phyloP scores from a whole-genome alignment of 2,113 vertebrate genomes.

The Prietella phreatophila region DNA sequence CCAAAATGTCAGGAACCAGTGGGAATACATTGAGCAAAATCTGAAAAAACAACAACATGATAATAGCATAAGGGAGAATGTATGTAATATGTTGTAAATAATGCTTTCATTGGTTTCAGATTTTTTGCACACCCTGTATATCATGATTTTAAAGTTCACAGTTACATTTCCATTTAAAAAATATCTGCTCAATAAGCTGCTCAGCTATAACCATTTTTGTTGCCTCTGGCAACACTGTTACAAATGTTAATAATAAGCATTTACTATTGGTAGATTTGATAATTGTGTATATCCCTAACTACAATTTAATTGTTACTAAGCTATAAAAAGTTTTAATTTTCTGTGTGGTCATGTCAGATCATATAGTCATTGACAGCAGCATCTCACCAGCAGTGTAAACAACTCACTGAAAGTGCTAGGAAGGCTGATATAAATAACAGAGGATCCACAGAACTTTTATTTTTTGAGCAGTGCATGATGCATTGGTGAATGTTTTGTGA shows the following conservation, averaged over 20 bases:
- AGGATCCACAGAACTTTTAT: background rate
- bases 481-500: background rate
- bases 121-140: too few relatives aligned
- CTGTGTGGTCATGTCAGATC: background rate
- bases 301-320: background rate
- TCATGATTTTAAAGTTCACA: too few relatives aligned
- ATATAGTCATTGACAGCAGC: background rate
- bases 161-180: background rate
- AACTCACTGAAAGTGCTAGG: background rate
- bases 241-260: background rate
- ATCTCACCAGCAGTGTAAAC: slow-evolving; percentile 3
- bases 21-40: background rate
- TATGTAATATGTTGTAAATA: too few relatives aligned
- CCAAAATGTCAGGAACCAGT: too few relatives aligned
- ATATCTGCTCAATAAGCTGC: background rate
- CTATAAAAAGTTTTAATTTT: background rate
- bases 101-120: too few relatives aligned
- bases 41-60: background rate
- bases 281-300: background rate
- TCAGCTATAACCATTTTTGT: background rate
- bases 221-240: background rate
- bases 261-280: background rate
- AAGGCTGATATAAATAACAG: background rate
- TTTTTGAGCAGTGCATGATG: background rate
- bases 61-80: background rate